phyloP scores from a whole-genome alignment of 2,113 vertebrate species.

The Entosphenus tridentatus region DNA sequence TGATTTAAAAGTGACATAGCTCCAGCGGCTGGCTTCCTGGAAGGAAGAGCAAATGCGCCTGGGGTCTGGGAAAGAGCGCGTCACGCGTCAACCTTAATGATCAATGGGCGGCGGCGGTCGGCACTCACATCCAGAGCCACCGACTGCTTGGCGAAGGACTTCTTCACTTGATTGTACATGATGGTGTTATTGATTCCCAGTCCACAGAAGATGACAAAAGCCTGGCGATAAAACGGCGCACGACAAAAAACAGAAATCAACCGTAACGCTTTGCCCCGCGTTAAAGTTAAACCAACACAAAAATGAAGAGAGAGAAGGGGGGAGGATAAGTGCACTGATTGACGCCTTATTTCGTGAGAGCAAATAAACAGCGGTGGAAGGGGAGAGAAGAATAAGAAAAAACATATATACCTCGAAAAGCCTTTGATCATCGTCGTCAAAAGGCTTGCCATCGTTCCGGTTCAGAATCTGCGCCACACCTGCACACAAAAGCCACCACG shows the following conservation, averaged over 20 bases:
- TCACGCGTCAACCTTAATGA: too few relatives aligned
- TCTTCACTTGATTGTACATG: slow-evolving; percentile 99
- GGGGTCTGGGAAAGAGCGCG: too few relatives aligned
- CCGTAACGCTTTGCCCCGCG: too few relatives aligned
- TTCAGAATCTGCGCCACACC: slow-evolving; percentile 93
- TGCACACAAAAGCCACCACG: slow-evolving; percentile 17
- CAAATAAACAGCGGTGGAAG: background rate
- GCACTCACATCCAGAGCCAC: slow-evolving; percentile 83
- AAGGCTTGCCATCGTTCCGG: slow-evolving; percentile 75
- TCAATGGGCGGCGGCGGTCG: background rate
- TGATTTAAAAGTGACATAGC: too few relatives aligned
- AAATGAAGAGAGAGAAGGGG: slow-evolving; percentile 12
- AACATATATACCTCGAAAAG: slow-evolving; percentile 58
- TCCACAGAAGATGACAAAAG: slow-evolving; percentile 97
- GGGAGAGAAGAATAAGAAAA: background rate
- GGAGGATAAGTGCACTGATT: slow-evolving; percentile 3
- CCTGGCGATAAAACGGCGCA: slow-evolving; percentile 24
- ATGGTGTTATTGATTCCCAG: slow-evolving; percentile 98
- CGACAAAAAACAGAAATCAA: too few relatives aligned
- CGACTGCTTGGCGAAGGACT: slow-evolving; percentile 96
- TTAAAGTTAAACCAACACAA: background rate
- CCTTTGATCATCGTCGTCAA: slow-evolving; percentile 82
- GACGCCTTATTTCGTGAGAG: background rate
- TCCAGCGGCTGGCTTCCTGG: too few relatives aligned
- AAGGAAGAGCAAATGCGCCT: too few relatives aligned